phyloP scores from a whole-genome alignment of 2,113 vertebrate genomes.

The Entomyzon cyanotis region DNA sequence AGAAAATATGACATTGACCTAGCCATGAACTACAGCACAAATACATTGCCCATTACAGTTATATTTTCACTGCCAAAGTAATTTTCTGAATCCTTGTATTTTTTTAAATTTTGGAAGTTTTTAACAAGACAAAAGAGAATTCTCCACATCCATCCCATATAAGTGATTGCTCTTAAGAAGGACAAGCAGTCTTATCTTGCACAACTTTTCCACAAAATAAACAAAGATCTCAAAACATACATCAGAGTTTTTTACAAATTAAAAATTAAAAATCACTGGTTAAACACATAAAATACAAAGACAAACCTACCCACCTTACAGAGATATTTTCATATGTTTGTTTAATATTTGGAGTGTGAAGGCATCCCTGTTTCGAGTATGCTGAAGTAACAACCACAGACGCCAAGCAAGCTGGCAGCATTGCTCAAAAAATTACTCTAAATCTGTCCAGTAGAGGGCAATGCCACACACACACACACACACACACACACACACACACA shows the following conservation, averaged over 20 bases:
- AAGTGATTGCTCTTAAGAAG: neutral
- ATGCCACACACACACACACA: neutral
- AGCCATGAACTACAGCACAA: neutral
- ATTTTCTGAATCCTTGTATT: conserved; percentile 16
- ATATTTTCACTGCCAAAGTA: neutral
- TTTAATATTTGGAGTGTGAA: neutral
- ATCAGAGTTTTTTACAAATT: neutral
- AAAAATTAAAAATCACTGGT: neutral
- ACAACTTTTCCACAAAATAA: conserved; percentile 4
- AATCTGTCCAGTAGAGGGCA: conserved; percentile 61
- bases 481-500: neutral
- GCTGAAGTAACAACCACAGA: neutral
- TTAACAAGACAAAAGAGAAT: neutral
- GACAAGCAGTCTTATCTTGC: neutral
- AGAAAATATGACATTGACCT: conserved; percentile 4
- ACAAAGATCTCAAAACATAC: neutral
- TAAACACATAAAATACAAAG: neutral
- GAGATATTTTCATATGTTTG: neutral
- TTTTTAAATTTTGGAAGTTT: neutral
- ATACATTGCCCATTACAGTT: neutral
- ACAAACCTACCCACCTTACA: neutral
- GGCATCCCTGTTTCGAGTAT: neutral
- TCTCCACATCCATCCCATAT: neutral
- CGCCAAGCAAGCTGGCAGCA: neutral
- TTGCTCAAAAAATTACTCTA: neutral